phyloP scores from a whole-genome alignment of 2,797 vertebrate species.

The Mycteria americana region DNA sequence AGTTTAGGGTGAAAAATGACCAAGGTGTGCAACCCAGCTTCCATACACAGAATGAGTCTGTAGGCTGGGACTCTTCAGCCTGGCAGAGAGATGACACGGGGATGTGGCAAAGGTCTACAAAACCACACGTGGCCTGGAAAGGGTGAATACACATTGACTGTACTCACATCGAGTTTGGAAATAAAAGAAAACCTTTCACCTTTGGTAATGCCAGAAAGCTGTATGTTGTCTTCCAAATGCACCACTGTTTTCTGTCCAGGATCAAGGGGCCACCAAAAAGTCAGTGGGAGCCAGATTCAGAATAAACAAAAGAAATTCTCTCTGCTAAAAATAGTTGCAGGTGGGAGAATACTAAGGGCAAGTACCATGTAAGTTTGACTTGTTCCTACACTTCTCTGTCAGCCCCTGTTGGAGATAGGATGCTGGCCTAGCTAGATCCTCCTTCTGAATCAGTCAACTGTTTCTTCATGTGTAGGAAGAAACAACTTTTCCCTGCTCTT shows the following conservation, averaged over 20 bases:
- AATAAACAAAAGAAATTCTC: neutral
- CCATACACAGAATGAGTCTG: fast-evolving
- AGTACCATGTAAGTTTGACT: neutral
- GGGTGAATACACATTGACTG: neutral
- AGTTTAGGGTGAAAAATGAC: neutral
- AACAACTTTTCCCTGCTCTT: neutral
- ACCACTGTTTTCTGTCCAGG: neutral
- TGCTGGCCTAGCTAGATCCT: neutral
- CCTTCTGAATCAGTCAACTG: neutral
- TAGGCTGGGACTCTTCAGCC: neutral
- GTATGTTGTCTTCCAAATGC: neutral
- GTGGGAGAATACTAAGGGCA: neutral
- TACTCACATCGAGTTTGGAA: neutral
- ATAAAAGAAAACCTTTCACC: neutral
- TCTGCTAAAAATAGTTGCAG: neutral
- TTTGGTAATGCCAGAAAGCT: neutral
- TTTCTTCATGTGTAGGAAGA: neutral
- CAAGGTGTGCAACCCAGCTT: neutral
- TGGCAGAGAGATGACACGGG: neutral
- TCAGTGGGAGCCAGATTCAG: neutral
- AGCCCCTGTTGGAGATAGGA: neutral
- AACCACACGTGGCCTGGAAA: neutral
- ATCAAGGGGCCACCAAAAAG: neutral
- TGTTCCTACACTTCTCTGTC: neutral
- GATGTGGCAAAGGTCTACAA: neutral